Percentiles rank a stretch among this genome's conserved stretches.
phyloP scores from a whole-genome alignment of 2,888 invertebrate species.

The Caradrina kadenii region DNA sequence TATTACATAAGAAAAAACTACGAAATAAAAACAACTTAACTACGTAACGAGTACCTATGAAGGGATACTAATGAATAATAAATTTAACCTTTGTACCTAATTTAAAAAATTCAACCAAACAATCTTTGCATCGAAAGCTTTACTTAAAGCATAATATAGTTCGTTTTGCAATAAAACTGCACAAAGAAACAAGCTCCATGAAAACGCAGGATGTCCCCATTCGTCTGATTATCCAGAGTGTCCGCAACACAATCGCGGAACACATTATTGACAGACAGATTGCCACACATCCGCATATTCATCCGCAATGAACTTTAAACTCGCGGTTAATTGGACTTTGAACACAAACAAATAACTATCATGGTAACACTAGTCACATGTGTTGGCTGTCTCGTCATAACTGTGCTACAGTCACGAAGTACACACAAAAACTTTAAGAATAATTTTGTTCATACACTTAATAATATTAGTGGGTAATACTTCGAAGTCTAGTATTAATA shows the following conservation, averaged over 20 bases:
- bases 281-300: conserved; percentile 47
- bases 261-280: conserved; percentile 22
- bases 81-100: no score
- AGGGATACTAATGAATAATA: no score
- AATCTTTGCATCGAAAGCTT: neutral
- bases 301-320: conserved; percentile 47
- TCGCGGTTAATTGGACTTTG: conserved; percentile 39
- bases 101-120: neutral
- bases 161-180: no score
- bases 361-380: neutral
- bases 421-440: neutral
- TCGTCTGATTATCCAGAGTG: conserved; percentile 34
- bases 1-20: no score
- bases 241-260: conserved; percentile 27
- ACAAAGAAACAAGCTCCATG: conserved; percentile 1
- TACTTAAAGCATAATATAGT: neutral
- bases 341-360: conserved; percentile 5
- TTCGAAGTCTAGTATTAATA: no score
- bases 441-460: no score
- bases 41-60: no score
- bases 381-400: neutral
- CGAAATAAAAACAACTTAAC: no score
- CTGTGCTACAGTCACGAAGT: neutral
- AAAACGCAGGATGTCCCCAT: conserved; percentile 42
- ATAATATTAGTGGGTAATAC: no score